These are phyloP conservation scores for Augochlorella aurata DNA, from an alignment of 2,888 invertebrate species.

Conservation along the genomic window DNA sequence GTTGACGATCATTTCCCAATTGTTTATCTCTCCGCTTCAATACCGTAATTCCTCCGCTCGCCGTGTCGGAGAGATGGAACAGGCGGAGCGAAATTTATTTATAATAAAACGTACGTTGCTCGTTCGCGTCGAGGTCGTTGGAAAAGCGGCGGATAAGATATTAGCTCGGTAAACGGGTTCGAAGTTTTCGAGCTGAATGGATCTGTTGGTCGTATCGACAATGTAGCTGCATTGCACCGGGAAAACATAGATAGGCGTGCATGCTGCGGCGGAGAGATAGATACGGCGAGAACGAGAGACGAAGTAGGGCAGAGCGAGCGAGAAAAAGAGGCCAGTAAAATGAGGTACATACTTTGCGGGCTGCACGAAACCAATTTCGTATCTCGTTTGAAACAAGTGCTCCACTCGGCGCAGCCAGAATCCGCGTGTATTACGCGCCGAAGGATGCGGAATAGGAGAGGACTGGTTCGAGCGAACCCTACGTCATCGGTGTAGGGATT, in stretches of 20 bases:
- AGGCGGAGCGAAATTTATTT: neutral
- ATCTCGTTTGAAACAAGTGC: conserved; percentile 46
- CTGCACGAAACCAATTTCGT: conserved; percentile 58
- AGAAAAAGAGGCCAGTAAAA: conserved; percentile 35
- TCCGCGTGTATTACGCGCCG: conserved; percentile 26
- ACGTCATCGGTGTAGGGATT: conserved; percentile 19
- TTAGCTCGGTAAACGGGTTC: neutral
- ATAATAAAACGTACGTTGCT: neutral
- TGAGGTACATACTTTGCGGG: conserved; percentile 48
- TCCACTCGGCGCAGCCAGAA: conserved; percentile 42
- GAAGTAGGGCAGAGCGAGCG: neutral
- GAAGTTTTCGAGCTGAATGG: conserved; percentile 19
- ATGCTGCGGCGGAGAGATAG: conserved; percentile 17
- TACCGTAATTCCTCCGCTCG: neutral
- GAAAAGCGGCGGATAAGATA: conserved; percentile 12
- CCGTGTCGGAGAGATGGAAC: neutral
- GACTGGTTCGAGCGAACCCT: conserved; percentile 23
- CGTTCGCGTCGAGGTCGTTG: neutral
- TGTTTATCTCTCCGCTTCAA: neutral
- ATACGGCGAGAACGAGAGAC: neutral
- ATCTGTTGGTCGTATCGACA: conserved; percentile 14
- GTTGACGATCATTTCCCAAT: neutral
- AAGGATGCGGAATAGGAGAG: conserved; percentile 21
- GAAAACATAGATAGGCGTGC: conserved; percentile 52
- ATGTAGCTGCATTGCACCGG: conserved; percentile 37